These are phyloP conservation scores for Sinocyclocheilus anshuiensis DNA, from an alignment of 2,113 vertebrate species.

Conservation along the genomic window DNA sequence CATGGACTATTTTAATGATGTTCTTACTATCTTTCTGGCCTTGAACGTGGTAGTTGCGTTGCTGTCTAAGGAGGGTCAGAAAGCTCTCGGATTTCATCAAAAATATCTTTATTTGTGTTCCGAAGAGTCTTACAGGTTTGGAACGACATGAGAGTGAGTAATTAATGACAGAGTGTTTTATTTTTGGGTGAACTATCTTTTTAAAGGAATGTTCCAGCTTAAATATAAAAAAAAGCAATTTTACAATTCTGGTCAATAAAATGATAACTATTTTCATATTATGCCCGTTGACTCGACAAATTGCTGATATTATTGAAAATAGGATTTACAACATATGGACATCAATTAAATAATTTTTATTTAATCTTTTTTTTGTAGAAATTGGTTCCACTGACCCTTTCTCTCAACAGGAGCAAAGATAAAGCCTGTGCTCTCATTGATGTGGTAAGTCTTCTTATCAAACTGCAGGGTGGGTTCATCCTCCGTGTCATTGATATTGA, in stretches of 20 bases:
- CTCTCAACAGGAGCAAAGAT: slow-evolving; percentile 85
- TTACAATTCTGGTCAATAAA: neutral
- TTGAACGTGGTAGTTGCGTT: too few relatives aligned
- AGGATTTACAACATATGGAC: neutral
- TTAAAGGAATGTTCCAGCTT: neutral
- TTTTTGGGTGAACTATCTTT: too few relatives aligned
- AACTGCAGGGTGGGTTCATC: slow-evolving; percentile 94
- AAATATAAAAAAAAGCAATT: neutral
- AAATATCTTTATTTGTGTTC: neutral
- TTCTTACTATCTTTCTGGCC: too few relatives aligned
- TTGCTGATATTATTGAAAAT: neutral
- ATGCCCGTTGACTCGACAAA: neutral
- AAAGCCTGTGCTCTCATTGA: slow-evolving; percentile 85
- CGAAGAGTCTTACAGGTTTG: neutral
- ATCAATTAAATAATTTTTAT: neutral
- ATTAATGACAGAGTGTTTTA: too few relatives aligned
- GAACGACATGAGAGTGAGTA: neutral
- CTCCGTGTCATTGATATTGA: slow-evolving; percentile 86
- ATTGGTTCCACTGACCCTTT: slow-evolving; percentile 78
- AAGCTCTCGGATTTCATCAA: neutral
- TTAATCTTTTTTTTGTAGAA: neutral
- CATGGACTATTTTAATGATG: too few relatives aligned
- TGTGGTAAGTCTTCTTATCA: slow-evolving; percentile 82
- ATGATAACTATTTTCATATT: too few relatives aligned
- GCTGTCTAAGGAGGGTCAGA: neutral